Conservation (phyloP, 2,888 invertebrate genomes). For the Drymonia ruficornis region DNA sequence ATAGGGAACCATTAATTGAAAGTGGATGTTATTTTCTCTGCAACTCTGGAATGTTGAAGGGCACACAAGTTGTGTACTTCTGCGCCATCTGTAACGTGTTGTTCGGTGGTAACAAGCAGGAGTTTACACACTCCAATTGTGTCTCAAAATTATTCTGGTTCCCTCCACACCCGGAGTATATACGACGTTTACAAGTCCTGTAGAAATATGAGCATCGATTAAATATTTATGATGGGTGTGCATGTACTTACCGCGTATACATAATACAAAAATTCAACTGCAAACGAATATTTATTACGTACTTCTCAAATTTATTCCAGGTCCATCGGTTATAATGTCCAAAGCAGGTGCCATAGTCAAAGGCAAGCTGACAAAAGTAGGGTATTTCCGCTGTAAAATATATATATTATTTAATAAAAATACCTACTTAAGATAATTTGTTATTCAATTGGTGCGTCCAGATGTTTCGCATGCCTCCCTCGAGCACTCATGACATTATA, state of each 20-base stretch:
- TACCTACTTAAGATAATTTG: too few relatives aligned
- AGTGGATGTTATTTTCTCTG: conserved; percentile 13
- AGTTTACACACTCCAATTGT: conserved; percentile 49
- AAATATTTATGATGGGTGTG: neutral
- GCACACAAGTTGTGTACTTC: conserved; percentile 45
- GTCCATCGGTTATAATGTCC: conserved; percentile 66
- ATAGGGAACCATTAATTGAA: too few relatives aligned
- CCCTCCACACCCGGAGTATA: conserved; percentile 74
- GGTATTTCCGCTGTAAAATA: conserved; percentile 52
- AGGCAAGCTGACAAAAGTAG: conserved; percentile 56
- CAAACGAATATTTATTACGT: conserved; percentile 30
- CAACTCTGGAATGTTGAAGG: conserved; percentile 30
- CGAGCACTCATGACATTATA: too few relatives aligned
- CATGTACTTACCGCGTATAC: too few relatives aligned
- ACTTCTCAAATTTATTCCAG: conserved; percentile 60
- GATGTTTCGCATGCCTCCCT: too few relatives aligned
- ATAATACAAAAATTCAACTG: too few relatives aligned
- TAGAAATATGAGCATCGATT: conserved; percentile 13
- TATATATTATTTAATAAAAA: neutral
- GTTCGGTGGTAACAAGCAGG: conserved; percentile 54
- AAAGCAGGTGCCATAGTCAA: conserved; percentile 70
- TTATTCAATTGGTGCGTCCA: too few relatives aligned
- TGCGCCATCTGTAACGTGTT: conserved; percentile 44
- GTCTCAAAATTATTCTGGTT: conserved; percentile 74
- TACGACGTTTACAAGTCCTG: conserved; percentile 59